phyloP scores from a whole-genome alignment of 2,888 invertebrate genomes.

The Yponomeuta sedellus region DNA sequence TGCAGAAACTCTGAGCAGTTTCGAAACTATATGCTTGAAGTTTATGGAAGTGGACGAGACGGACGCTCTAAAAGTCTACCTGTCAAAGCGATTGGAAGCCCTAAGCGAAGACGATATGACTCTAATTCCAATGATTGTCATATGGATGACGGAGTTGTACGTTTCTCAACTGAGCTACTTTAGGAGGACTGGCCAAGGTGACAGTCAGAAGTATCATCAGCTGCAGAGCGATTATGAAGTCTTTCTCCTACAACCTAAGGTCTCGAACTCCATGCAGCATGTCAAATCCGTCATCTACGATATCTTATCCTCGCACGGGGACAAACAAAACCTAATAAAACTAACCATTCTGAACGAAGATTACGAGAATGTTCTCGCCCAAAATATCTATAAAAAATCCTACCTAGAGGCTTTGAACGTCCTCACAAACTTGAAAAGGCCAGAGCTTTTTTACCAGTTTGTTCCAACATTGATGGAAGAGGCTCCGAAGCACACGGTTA shows the following conservation, averaged over 20 bases:
- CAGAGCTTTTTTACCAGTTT: constrained; percentile 93
- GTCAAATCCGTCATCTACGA: constrained; percentile 92
- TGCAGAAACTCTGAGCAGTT: constrained; percentile 93
- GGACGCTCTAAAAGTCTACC: constrained; percentile 90
- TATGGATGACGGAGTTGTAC: constrained; percentile 96
- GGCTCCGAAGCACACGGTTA: constrained; percentile 88
- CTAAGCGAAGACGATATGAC: constrained; percentile 86
- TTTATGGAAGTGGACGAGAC: constrained; percentile 89
- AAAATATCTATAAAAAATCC: constrained; percentile 89
- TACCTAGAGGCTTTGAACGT: constrained; percentile 86
- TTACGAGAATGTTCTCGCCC: constrained; percentile 92
- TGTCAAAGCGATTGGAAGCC: constrained; percentile 87
- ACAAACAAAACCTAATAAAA: constrained; percentile 91
- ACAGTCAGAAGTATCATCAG: constrained; percentile 71
- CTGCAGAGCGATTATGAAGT: constrained; percentile 86
- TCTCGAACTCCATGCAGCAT: constrained; percentile 86
- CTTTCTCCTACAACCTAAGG: constrained; percentile 83
- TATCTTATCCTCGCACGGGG: constrained; percentile 95
- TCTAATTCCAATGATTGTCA: constrained; percentile 92
- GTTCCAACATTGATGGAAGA: constrained; percentile 90
- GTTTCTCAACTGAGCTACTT: constrained; percentile 91
- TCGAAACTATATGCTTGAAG: constrained; percentile 95
- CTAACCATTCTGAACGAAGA: constrained; percentile 93
- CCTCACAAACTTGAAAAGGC: constrained; percentile 82
- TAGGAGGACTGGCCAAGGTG: constrained; percentile 60